Conservation (phyloP, 1,140 invertebrate genomes). For the Yoshiicerus persimilis region DNA sequence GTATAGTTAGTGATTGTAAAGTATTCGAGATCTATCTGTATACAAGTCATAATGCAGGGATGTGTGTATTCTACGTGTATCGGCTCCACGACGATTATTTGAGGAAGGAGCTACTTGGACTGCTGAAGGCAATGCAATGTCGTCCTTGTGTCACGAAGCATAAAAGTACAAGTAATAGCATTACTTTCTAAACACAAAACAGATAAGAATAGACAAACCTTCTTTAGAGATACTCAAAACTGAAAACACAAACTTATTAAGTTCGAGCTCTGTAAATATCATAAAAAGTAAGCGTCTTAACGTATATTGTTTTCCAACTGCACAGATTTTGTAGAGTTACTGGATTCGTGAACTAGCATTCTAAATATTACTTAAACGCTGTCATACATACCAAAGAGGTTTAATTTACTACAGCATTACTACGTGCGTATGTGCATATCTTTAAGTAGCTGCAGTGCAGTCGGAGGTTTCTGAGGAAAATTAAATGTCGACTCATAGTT, state of each 20-base stretch:
- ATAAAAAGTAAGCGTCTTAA: not conserved
- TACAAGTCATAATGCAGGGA: not conserved
- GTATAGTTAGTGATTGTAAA: not conserved
- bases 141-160: conserved; percentile 17
- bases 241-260: not conserved
- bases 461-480: too few species aligned
- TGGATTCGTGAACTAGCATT: not conserved
- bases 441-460: too few species aligned
- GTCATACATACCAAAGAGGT: not conserved
- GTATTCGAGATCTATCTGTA: not conserved
- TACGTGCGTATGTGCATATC: not conserved
- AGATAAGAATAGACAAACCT: not conserved
- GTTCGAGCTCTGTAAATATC: conserved; percentile 8
- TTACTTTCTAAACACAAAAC: conserved; percentile 2
- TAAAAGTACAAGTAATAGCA: not conserved
- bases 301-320: not conserved
- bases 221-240: not conserved
- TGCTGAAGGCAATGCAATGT: not conserved
- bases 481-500: too few species aligned
- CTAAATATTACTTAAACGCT: not conserved
- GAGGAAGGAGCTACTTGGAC: not conserved
- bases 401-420: not conserved
- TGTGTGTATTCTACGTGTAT: too few species aligned
- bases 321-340: not conserved
- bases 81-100: not conserved